These are phyloP conservation scores for Eubasilissa splendida DNA, from an alignment of 2,888 invertebrate genomes.

Conservation along the genomic window DNA sequence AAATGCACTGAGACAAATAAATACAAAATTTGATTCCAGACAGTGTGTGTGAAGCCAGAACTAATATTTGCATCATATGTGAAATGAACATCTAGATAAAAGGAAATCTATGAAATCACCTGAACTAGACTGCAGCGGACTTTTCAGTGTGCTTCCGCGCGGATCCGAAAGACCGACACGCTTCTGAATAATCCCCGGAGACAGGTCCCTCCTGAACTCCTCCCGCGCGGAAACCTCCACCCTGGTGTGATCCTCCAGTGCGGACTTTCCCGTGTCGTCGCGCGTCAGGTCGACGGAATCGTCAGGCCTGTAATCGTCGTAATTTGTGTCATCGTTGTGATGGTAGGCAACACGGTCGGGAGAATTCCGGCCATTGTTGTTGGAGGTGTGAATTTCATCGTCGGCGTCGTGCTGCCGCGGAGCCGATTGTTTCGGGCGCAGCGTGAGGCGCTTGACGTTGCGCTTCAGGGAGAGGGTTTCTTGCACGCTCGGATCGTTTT, in stretches of 20 bases:
- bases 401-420: background rate
- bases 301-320: background rate
- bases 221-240: background rate
- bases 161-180: constrained; percentile 52
- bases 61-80: too few species aligned
- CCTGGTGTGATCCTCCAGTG: background rate
- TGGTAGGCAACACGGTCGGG: background rate
- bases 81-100: background rate
- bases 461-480: constrained; percentile 74
- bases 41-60: background rate
- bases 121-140: constrained; percentile 37
- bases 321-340: background rate
- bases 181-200: constrained; percentile 45
- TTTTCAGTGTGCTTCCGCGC: constrained; percentile 45
- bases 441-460: constrained; percentile 82
- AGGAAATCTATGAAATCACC: constrained; percentile 24
- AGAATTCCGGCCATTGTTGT: constrained; percentile 14
- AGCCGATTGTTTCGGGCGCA: constrained; percentile 72
- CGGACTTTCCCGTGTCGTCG: background rate
- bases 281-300: background rate
- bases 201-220: constrained; percentile 11
- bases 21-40: background rate
- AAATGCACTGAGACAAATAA: background rate
- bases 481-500: constrained; percentile 79
- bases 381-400: background rate